Base-by-base conservation (phyloP, 2,888 invertebrate genomes). In the Synergus gifuensis region DNA sequence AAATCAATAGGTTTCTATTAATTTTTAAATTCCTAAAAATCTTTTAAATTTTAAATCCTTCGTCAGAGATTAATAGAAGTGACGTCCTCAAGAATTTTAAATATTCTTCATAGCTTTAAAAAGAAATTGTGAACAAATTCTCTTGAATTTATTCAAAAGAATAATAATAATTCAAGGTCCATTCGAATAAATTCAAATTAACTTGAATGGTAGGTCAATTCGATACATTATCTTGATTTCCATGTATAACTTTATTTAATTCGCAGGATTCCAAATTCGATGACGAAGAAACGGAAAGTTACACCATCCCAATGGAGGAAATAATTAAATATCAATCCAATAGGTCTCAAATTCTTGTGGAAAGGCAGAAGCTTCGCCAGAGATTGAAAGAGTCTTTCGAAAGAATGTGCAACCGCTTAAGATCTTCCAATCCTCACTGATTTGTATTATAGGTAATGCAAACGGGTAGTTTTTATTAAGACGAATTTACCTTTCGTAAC, bases 221-320 rank as follows among this genome's bases (percentile, higher is more conserved):
- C 5, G 5, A 36, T 36, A 7, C 4, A 36, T 36, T 36, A 36
- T 36, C 36, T n/a, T n/a, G n/a, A 44, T 44, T 44, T 44, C 9
- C n/a, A 0, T n/a, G 22, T 63, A 1, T 54, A 54, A 49, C 11
- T 42, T 60, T 60, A n/a, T 40, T 60, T 22, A 60, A 11, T 54
- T 73, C 76, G 69, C 89, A 97, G 97, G 96, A 96, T 88, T 95
- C 95, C 84, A 96, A 95, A 93, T 96, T 95, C 85, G 96, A 96
- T 90, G 96, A 96, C 86, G 96, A 95, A 88, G 95, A 94, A 87
- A 93, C 93, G 81, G 91, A 93, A 84, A 95, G 96, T 93, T 95
- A 96, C 94, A n/a, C n/a, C n/a, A 98, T 98, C 94, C 97, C 98
- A 85, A 95, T 96, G 87, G 98, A 98, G 93, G 98, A 98, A 92